These are phyloP conservation scores for Halictus quadricinctus DNA, from an alignment of 2,888 invertebrate species.

Conservation along the genomic window DNA sequence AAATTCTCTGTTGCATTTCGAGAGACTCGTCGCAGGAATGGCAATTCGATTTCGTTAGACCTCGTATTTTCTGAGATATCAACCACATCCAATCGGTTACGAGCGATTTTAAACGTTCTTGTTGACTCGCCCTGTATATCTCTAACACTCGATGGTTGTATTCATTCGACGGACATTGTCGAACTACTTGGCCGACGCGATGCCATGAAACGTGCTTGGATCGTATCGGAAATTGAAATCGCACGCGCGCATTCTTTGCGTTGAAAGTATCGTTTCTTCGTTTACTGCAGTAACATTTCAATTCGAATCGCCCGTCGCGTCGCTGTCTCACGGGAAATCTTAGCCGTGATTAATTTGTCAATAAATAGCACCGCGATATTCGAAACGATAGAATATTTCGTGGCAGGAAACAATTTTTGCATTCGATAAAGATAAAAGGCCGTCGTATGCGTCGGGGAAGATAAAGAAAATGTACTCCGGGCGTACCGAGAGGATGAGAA, in stretches of 20 bases:
- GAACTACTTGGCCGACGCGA: too few species aligned
- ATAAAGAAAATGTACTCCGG: constrained; percentile 6
- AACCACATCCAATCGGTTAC: not conserved
- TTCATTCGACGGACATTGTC: too few species aligned
- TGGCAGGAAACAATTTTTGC: constrained; percentile 23
- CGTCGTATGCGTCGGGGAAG: not conserved
- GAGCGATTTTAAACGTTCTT: not conserved
- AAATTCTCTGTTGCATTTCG: too few species aligned
- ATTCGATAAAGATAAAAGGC: constrained; percentile 28
- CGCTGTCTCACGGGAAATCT: not conserved
- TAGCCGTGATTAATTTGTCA: not conserved
- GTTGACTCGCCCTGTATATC: not conserved
- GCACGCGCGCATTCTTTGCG: not conserved
- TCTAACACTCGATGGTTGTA: not conserved
- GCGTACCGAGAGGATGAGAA: not conserved
- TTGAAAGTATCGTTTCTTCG: not conserved
- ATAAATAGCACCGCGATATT: not conserved
- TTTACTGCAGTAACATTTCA: not conserved
- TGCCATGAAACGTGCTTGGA: not conserved
- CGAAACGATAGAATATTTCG: not conserved
- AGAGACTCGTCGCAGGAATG: too few species aligned
- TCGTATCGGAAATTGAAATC: not conserved
- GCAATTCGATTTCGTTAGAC: too few species aligned
- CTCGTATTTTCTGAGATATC: not conserved
- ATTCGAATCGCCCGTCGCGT: not conserved